Conservation (phyloP, 2,113 vertebrate genomes). For the Puffinus mauretanicus region DNA sequence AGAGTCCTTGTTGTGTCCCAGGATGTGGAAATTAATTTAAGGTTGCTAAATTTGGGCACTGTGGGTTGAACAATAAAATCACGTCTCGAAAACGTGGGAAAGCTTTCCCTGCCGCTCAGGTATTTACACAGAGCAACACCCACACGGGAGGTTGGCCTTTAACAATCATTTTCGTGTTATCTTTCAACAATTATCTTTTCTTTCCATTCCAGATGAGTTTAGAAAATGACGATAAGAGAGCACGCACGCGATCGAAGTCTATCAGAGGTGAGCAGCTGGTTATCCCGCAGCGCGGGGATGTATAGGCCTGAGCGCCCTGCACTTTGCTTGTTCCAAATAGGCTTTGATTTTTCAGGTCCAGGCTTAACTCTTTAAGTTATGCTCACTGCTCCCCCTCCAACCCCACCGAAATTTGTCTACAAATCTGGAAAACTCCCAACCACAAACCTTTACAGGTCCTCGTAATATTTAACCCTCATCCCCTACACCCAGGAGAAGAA, state of each 20-base stretch:
- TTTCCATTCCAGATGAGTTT: constrained; percentile 88
- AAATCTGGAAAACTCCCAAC: not conserved
- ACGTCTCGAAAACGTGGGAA: fast-evolving
- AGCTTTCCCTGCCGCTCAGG: not conserved
- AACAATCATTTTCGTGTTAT: not conserved
- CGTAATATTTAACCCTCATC: not conserved
- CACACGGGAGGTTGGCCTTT: not conserved
- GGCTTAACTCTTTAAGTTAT: not conserved
- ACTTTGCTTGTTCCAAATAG: not conserved
- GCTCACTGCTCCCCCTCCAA: not conserved
- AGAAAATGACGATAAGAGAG: constrained; percentile 89
- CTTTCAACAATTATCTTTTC: not conserved
- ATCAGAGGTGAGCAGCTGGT: constrained; percentile 83
- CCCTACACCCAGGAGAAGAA: not conserved
- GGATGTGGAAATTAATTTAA: not conserved
- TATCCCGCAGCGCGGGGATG: not conserved
- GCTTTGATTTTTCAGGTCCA: not conserved
- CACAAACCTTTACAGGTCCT: not conserved
- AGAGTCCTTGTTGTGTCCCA: not conserved
- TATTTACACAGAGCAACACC: not conserved
- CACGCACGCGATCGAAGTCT: constrained; percentile 92
- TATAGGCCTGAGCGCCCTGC: not conserved
- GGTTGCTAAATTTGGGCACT: not conserved
- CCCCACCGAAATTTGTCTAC: not conserved
- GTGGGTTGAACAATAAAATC: not conserved